phyloP scores from a whole-genome alignment of 2,113 vertebrate species.

The Menura novaehollandiae region DNA sequence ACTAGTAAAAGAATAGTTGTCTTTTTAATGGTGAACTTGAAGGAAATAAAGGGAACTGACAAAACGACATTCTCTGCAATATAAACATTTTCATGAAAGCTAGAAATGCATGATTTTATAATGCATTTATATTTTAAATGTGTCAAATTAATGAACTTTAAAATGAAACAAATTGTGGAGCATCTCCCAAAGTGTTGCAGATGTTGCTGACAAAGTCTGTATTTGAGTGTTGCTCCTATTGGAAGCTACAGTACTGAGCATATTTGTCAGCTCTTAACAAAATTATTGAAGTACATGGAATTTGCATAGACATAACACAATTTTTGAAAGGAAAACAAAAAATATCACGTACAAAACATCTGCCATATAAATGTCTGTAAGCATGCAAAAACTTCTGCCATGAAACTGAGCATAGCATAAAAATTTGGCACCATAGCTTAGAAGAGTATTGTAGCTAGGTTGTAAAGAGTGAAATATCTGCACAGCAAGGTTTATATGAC shows the following conservation, averaged over 20 bases:
- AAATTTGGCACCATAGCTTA: not conserved
- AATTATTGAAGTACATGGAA: not conserved
- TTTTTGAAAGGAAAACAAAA: constrained; percentile 14
- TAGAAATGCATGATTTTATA: not conserved
- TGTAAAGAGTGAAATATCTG: constrained; percentile 23
- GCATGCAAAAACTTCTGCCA: not conserved
- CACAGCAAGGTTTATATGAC: not conserved
- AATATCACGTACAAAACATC: not conserved
- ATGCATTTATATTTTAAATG: not conserved
- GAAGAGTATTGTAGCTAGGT: not conserved
- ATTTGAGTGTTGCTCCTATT: not conserved
- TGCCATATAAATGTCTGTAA: not conserved
- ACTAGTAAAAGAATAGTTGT: not conserved
- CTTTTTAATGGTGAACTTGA: not conserved
- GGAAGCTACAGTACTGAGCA: not conserved
- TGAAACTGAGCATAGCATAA: not conserved
- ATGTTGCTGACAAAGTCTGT: constrained; percentile 5
- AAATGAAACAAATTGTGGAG: not conserved
- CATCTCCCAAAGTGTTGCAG: not conserved
- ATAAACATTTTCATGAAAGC: not conserved
- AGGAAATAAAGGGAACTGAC: not conserved
- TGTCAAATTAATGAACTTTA: not conserved
- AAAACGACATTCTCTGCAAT: not conserved
- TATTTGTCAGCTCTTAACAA: not conserved
- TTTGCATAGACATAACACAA: not conserved